phyloP scores from a whole-genome alignment of 2,113 vertebrate species.

The Melozone crissalis region DNA sequence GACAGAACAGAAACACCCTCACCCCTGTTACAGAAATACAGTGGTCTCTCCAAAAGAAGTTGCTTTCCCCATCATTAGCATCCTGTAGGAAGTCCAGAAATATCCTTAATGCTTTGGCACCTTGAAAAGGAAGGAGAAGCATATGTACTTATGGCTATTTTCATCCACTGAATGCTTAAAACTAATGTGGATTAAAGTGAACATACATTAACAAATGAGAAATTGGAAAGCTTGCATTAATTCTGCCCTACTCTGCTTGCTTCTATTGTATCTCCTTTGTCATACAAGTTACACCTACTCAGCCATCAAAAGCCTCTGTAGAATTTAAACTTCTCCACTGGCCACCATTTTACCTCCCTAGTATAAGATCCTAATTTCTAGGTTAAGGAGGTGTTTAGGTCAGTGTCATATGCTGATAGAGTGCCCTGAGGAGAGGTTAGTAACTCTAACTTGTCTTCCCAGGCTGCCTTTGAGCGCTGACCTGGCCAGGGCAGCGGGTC shows the following conservation, averaged over 20 bases:
- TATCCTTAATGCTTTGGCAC: not conserved
- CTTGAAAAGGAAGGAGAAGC: not conserved
- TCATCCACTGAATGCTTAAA: not conserved
- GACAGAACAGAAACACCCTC: not conserved
- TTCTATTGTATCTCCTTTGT: not conserved
- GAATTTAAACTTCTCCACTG: not conserved
- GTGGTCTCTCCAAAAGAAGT: not conserved
- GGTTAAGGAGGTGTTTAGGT: not conserved
- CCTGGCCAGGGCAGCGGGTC: not conserved
- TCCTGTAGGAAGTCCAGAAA: not conserved
- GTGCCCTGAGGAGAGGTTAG: not conserved
- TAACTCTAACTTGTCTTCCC: not conserved
- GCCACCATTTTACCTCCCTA: not conserved
- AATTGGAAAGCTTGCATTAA: not conserved
- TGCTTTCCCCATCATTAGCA: not conserved
- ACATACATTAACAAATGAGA: not conserved
- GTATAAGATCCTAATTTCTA: not conserved
- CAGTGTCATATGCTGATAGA: not conserved
- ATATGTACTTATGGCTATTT: not conserved
- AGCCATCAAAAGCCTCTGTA: not conserved
- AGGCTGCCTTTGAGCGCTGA: not conserved
- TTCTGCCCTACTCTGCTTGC: not conserved
- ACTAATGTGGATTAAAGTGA: not conserved
- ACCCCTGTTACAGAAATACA: not conserved
- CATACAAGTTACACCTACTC: not conserved